Base-by-base conservation (phyloP, 2,888 invertebrate genomes). In the Acronicta leporina region DNA sequence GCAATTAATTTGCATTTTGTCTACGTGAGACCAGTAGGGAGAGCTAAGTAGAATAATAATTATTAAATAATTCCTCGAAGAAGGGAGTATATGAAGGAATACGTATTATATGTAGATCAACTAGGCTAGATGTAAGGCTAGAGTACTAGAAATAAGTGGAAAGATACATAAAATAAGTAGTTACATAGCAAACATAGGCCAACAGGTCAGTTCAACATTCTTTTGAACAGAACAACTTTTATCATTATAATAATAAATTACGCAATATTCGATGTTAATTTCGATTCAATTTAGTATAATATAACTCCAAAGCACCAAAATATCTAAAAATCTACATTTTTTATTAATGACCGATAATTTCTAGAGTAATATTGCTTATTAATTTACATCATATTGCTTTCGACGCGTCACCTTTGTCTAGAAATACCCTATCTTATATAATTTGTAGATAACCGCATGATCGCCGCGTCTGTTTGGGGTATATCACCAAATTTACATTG, bases 301-400 rank as follows among this genome's bases (percentile, higher is more conserved):
- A 86, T 87, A 86, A 91, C 88, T 88, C 85, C 85, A 79, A 91
- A 92, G 92, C 92, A 92, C 92, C 91, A 90, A 92, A 89, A 88
- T 83, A 77, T 87, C 89, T 90, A 91, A 87, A 84, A 83, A 77
- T 81, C 92, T 91, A 92, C 87, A 74, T 45, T 86, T 54, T 61
- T 65, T 50, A 81, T 88, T 75, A 83, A 86, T 89, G 88, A 86
- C 87, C 80, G 80, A 88, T 87, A 85, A 85, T 83, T 77, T 83
- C 87, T 92, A 92, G 79, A 68, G 62, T 91, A 91, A 80, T 94
- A 94, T 94, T 94, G 93, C 94, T 94, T 91, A 90, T 90, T 73
- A 75, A 84, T 87, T 94, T 91, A 90, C 90, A 79, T 89, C 74
- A 91, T 94, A 94, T 94, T 94, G 94, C 94, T 94, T 93, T 82